Evolutionary conservation across 1,140 invertebrate genomes (phyloP).

Genomic region (Chrysopa pallens): DNA sequence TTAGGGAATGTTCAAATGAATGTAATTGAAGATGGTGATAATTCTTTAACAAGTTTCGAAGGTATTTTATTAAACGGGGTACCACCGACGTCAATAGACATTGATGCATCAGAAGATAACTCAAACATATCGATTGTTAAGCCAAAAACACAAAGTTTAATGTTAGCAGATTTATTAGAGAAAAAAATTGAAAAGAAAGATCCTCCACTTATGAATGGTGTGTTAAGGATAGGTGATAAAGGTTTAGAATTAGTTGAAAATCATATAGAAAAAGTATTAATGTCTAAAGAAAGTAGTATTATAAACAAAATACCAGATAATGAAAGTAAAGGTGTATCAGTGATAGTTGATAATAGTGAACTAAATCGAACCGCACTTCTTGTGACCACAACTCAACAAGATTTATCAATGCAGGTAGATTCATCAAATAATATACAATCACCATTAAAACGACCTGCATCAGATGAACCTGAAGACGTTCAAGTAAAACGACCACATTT

Average conservation of each 20-base stretch:
- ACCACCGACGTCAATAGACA: conserved; percentile 30
- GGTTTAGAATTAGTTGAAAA: conserved; percentile 41
- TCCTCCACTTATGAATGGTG: conserved; percentile 32
- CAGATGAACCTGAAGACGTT: conserved; percentile 20
- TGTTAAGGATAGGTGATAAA: conserved; percentile 36
- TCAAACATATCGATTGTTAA: conserved; percentile 22
- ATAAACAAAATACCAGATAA: conserved; percentile 14
- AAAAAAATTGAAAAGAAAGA: conserved; percentile 40
- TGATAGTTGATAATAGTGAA: background rate
- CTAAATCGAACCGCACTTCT: conserved; percentile 8
- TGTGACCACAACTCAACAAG: conserved; percentile 5
- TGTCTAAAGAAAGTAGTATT: conserved; percentile 14
- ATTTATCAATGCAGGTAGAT: background rate
- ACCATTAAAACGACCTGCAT: conserved; percentile 25
- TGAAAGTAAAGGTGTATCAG: background rate
- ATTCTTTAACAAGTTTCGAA: conserved; percentile 42
- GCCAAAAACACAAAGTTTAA: conserved; percentile 22
- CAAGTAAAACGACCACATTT: conserved; percentile 28
- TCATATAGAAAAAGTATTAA: conserved; percentile 34
- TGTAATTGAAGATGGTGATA: conserved; percentile 32
- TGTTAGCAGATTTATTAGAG: conserved; percentile 50
- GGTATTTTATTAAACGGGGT: conserved; percentile 38
- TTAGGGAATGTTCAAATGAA: conserved; percentile 22
- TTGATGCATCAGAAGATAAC: conserved; percentile 29
- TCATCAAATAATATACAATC: conserved; percentile 11